Conservation (phyloP, 2,113 vertebrate species). For the Merops nubicus region DNA sequence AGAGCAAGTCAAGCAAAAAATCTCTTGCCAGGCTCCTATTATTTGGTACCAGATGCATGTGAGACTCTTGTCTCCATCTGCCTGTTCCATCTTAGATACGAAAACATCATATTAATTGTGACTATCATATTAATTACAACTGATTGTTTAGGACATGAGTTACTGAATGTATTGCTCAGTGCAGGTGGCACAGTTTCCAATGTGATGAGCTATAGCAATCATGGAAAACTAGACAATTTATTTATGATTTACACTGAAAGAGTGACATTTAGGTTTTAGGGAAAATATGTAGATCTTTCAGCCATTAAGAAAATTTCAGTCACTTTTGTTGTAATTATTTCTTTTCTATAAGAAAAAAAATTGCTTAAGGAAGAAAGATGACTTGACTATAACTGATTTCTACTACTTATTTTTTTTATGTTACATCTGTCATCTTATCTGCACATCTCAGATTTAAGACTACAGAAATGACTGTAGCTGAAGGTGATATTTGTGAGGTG, state of each 20-base stretch:
- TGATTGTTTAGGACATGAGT: slow-evolving; percentile 62
- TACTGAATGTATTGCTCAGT: slow-evolving; percentile 42
- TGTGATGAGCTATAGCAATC: slow-evolving; percentile 40
- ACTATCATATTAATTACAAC: slow-evolving; percentile 70
- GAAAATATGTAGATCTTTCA: slow-evolving; percentile 62
- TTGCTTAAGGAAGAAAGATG: slow-evolving; percentile 69
- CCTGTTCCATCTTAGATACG: slow-evolving; percentile 66
- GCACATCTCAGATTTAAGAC: slow-evolving; percentile 60
- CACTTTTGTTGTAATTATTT: slow-evolving; percentile 68
- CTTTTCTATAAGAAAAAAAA: slow-evolving; percentile 57
- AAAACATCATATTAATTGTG: slow-evolving; percentile 76
- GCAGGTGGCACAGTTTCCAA: slow-evolving; percentile 60
- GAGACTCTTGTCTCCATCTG: slow-evolving; percentile 69
- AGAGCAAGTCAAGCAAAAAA: slow-evolving; percentile 50
- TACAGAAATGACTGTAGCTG: slow-evolving; percentile 34
- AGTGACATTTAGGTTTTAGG: slow-evolving; percentile 48
- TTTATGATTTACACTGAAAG: slow-evolving; percentile 67
- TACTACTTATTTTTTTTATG: slow-evolving; percentile 66
- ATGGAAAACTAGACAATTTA: slow-evolving; percentile 58
- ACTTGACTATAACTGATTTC: slow-evolving; percentile 72
- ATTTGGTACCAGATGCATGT: slow-evolving; percentile 69
- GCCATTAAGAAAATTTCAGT: slow-evolving; percentile 68
- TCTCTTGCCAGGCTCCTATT: slow-evolving; percentile 54
- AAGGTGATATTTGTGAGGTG: slow-evolving; percentile 61
- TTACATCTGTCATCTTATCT: slow-evolving; percentile 70